Conservation (phyloP, 2,888 invertebrate genomes). For the Drosophila monieri region DNA sequence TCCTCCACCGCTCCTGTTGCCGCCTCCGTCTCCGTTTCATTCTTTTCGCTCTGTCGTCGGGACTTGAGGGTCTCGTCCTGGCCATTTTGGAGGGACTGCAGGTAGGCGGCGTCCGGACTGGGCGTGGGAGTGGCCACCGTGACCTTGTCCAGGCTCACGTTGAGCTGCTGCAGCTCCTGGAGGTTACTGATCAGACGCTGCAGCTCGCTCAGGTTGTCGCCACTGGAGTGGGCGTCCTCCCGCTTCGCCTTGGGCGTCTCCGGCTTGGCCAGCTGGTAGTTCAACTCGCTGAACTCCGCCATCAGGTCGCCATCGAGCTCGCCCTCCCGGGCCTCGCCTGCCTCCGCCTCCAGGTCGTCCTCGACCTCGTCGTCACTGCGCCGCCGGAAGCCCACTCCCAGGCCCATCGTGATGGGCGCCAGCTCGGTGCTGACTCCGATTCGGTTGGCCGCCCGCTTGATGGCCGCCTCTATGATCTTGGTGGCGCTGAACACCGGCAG, state of each 20-base stretch:
- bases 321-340: slow-evolving; percentile 34
- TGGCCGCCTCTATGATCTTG: slow-evolving; percentile 81
- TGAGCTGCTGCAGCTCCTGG: slow-evolving; percentile 79
- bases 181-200: slow-evolving; percentile 85
- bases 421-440: slow-evolving; percentile 79
- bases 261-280: slow-evolving; percentile 78
- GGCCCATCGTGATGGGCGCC: slow-evolving; percentile 24
- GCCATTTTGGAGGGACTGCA: slow-evolving; percentile 65
- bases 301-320: slow-evolving; percentile 70
- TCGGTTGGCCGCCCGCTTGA: slow-evolving; percentile 77
- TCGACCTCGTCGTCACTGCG: slow-evolving; percentile 67
- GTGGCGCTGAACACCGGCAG: slow-evolving; percentile 81
- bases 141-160: slow-evolving; percentile 61
- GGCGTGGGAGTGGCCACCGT: slow-evolving; percentile 1
- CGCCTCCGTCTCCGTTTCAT: slow-evolving; percentile 7
- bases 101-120: slow-evolving; percentile 69
- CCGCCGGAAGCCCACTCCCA: slow-evolving; percentile 61
- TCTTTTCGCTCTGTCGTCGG: slow-evolving; percentile 84
- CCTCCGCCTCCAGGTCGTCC: slow-evolving; percentile 45
- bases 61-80: slow-evolving; percentile 80
- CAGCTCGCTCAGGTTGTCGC: slow-evolving; percentile 83
- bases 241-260: slow-evolving; percentile 70
- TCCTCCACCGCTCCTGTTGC: slow-evolving; percentile 1
- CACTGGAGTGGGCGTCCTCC: slow-evolving; percentile 70
- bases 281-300: slow-evolving; percentile 79